phyloP scores from a whole-genome alignment of 2,888 invertebrate species.

The Drosophila emarginata region DNA sequence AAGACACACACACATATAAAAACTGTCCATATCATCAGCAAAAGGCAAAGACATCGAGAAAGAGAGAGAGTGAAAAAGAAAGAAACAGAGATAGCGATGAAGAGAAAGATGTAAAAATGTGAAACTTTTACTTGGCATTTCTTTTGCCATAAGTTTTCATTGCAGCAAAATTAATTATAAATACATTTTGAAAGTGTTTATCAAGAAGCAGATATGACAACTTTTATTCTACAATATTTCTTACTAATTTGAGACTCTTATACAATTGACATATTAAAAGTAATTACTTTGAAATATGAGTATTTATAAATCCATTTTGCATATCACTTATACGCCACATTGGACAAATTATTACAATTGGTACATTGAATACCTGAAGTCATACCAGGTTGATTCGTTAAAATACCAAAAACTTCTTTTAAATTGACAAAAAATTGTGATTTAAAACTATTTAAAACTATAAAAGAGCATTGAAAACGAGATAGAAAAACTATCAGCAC shows the following conservation, averaged over 20 bases:
- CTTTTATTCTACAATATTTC: background rate
- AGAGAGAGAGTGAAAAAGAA: background rate
- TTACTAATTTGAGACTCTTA: background rate
- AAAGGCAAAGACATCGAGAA: background rate
- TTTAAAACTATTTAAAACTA: no score
- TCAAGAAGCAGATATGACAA: background rate
- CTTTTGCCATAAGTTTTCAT: conserved; percentile 5
- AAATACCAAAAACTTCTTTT: no score
- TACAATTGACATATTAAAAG: background rate
- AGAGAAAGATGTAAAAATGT: background rate
- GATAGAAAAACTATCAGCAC: conserved; percentile 27
- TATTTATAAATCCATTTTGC: conserved; percentile 37
- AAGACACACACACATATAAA: background rate
- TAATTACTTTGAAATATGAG: conserved; percentile 11
- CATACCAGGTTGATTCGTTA: no score
- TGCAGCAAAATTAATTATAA: background rate
- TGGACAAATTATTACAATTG: no score
- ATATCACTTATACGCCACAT: conserved; percentile 37
- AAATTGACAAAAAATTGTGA: no score
- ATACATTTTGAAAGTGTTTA: background rate
- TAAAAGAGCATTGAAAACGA: no score
- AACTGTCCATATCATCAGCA: background rate
- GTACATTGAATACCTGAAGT: no score
- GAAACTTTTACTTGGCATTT: background rate
- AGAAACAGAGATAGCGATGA: background rate